Base-by-base conservation (phyloP, 2,888 invertebrate species). In the Amaurobius ferox region DNA sequence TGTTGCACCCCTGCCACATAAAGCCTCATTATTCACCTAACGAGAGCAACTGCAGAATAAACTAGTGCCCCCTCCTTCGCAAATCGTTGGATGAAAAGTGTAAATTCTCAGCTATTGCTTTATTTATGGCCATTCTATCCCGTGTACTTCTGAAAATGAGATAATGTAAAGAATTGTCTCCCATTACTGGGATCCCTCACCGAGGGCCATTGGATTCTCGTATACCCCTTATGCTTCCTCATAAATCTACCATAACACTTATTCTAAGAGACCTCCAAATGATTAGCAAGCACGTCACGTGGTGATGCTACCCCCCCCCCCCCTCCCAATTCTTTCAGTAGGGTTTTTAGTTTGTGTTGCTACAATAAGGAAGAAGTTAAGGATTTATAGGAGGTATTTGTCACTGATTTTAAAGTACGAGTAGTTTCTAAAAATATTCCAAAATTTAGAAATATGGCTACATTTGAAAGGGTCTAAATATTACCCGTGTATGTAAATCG, bases 241-340 rank as follows among this genome's bases (percentile, higher is more conserved):
- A 71, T 71, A 71, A 71, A 71, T 71, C 55, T 71, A 55, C 71
- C 48, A 71, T 71, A 71, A 71, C 55, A 29, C 44, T 55, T 71
- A 71, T 55, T 55, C 71, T 48, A 29, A 71, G 16, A 44, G 19
- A n/a, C n/a, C n/a, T 29, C 48, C 55, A 16, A 26, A 44, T 71
- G 71, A 71, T 71, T 71, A 55, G 71, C 71, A 71, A 55, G 16
- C 71, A 19, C n/a, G 71, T 71, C 71, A 71, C 71, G 71, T 71
- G 71, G 16, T 11, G 29, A 19, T 19, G 23, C 16, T 9, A 1
- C 0, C 35, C 1, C 32, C 48, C 29, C 55, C 40, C 3, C 55
- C 67, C 55, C 30, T 35, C 64, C 13, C 19, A 23, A n/a, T n/a
- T n/a, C n/a, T n/a, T n/a, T n/a, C n/a, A n/a, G n/a, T n/a, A n/a